These are phyloP conservation scores for Andrena trimmerana DNA, from an alignment of 2,888 invertebrate species.

Conservation along the genomic window DNA sequence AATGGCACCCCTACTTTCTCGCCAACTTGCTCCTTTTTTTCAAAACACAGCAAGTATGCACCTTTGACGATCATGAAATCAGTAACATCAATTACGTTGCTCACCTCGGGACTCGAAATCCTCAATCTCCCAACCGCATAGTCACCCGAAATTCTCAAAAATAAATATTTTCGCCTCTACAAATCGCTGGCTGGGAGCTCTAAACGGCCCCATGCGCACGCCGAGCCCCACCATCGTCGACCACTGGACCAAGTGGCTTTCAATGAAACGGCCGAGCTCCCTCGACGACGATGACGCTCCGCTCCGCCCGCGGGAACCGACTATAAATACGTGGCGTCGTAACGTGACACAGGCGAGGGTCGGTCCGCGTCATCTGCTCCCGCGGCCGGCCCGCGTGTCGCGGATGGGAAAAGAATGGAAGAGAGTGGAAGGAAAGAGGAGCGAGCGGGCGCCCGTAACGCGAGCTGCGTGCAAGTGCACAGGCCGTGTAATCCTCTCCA, in stretches of 20 bases:
- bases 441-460: conserved; percentile 47
- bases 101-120: too few species aligned
- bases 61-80: too few species aligned
- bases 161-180: too few species aligned
- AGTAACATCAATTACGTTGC: too few species aligned
- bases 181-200: too few species aligned
- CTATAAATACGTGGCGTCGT: conserved; percentile 51
- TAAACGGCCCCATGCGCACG: too few species aligned
- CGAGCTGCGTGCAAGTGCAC: conserved; percentile 37
- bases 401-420: conserved; percentile 7
- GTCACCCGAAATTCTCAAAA: too few species aligned
- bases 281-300: conserved; percentile 30
- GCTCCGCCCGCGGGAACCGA: conserved; percentile 13
- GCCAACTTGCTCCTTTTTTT: too few species aligned
- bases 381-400: background rate
- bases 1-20: too few species aligned
- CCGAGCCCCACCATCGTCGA: background rate
- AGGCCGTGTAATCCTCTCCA: conserved; percentile 65
- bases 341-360: conserved; percentile 50
- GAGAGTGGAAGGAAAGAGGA: conserved; percentile 12
- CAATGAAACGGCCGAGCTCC: conserved; percentile 39
- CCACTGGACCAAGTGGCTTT: conserved; percentile 21
- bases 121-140: too few species aligned
- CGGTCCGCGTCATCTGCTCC: conserved; percentile 51
- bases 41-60: too few species aligned